phyloP scores from a whole-genome alignment of 2,797 vertebrate genomes.

The Euthynnus affinis region DNA sequence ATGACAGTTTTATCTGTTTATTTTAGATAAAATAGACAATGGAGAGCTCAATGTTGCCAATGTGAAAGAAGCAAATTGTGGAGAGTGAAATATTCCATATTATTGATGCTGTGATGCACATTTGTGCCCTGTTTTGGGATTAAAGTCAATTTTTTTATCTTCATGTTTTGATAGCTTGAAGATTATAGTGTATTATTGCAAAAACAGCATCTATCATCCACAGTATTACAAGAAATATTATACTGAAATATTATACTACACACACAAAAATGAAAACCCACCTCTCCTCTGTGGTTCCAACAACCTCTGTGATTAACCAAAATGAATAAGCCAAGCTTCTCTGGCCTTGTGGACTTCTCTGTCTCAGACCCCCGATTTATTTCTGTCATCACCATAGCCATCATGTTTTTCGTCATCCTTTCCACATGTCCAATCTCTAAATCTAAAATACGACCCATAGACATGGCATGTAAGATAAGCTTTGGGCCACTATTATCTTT shows the following conservation, averaged over 20 bases:
- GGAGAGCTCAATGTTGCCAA: constrained; percentile 21
- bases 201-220: constrained; percentile 24
- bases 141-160: constrained; percentile 40
- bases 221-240: constrained; percentile 24
- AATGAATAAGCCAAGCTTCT: constrained; percentile 38
- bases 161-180: constrained; percentile 39
- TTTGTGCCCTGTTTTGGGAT: constrained; percentile 36
- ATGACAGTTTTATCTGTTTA: constrained; percentile 27
- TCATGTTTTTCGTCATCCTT: constrained; percentile 65
- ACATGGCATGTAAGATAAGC: constrained; percentile 72
- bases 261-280: constrained; percentile 32
- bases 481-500: constrained; percentile 71
- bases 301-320: constrained; percentile 40
- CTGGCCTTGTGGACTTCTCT: constrained; percentile 30
- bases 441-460: constrained; percentile 66
- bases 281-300: constrained; percentile 3
- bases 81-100: neutral
- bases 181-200: constrained; percentile 40
- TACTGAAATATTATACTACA: constrained; percentile 6
- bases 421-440: constrained; percentile 60
- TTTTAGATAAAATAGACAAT: constrained; percentile 17
- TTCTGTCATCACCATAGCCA: constrained; percentile 65
- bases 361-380: constrained; percentile 57
- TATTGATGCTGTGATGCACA: neutral
- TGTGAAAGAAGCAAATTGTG: constrained; percentile 8